phyloP scores from a whole-genome alignment of 2,888 invertebrate species.

The Tetropium fuscum region DNA sequence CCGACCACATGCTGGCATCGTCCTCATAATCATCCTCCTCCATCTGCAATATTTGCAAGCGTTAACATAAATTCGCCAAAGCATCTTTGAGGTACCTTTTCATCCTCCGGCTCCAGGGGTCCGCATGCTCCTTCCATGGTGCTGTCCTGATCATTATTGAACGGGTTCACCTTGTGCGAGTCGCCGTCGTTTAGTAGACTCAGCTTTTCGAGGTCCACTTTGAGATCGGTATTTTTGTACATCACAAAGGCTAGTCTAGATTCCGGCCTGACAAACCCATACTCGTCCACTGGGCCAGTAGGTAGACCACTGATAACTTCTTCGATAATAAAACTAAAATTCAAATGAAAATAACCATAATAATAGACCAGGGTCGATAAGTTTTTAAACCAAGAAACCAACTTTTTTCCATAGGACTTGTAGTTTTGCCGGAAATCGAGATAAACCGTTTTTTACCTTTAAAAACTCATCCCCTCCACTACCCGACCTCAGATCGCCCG shows the following conservation, averaged over 20 bases:
- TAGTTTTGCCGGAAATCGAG: no score
- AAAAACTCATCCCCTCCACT: no score
- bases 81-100: conserved; percentile 53
- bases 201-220: conserved; percentile 61
- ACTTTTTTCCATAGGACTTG: no score
- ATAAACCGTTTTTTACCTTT: no score
- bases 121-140: conserved; percentile 55
- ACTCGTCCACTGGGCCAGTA: no score
- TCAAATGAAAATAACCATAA: not conserved
- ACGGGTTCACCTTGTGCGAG: conserved; percentile 49
- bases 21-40: conserved; percentile 58
- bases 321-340: conserved; percentile 35
- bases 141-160: conserved; percentile 43
- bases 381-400: no score
- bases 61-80: not conserved
- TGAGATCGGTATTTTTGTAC: conserved; percentile 59
- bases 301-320: no score
- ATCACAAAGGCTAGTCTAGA: conserved; percentile 61
- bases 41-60: conserved; percentile 54
- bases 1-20: conserved; percentile 55
- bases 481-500: no score
- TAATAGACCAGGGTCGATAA: no score
- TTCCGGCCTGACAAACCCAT: conserved; percentile 60
- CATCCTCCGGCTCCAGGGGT: conserved; percentile 52
- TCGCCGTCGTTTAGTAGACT: conserved; percentile 60